Conservation (phyloP, 2,888 invertebrate species). For the Synanthedon myopaeformis region DNA sequence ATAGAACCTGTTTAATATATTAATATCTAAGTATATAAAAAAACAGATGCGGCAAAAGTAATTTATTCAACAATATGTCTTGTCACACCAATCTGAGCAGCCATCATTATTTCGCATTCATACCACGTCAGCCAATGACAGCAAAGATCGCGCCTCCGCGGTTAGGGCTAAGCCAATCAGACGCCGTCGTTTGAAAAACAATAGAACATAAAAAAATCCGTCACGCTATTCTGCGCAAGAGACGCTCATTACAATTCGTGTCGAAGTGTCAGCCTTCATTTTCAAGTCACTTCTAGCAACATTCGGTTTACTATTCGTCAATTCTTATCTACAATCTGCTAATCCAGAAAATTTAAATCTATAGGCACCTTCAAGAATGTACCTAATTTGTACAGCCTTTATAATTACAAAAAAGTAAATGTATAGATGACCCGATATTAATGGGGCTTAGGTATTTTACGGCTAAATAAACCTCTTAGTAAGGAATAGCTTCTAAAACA, state of each 20-base stretch:
- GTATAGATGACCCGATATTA: too few relatives aligned
- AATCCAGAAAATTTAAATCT: too few relatives aligned
- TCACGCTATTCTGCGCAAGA: constrained; percentile 54
- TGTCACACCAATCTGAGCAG: constrained; percentile 51
- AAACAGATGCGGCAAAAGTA: constrained; percentile 21
- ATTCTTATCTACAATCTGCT: too few relatives aligned
- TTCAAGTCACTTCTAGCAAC: neutral
- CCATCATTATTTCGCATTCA: constrained; percentile 63
- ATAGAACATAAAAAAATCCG: constrained; percentile 63
- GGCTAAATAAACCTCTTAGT: too few relatives aligned
- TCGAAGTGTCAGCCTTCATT: neutral
- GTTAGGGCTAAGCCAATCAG: constrained; percentile 39
- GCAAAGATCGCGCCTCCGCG: constrained; percentile 42
- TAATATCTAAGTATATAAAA: constrained; percentile 11
- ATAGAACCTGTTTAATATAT: constrained; percentile 7
- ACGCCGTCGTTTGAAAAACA: constrained; percentile 58
- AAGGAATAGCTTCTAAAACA: too few relatives aligned
- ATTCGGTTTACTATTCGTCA: too few relatives aligned
- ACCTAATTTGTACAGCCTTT: too few relatives aligned
- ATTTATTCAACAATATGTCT: constrained; percentile 59
- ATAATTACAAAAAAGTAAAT: too few relatives aligned
- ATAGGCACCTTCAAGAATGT: too few relatives aligned
- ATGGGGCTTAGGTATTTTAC: too few relatives aligned
- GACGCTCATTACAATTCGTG: constrained; percentile 4
- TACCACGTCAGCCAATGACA: constrained; percentile 43